phyloP scores from a whole-genome alignment of 1,140 invertebrate genomes.

The Saxidomus purpurata region DNA sequence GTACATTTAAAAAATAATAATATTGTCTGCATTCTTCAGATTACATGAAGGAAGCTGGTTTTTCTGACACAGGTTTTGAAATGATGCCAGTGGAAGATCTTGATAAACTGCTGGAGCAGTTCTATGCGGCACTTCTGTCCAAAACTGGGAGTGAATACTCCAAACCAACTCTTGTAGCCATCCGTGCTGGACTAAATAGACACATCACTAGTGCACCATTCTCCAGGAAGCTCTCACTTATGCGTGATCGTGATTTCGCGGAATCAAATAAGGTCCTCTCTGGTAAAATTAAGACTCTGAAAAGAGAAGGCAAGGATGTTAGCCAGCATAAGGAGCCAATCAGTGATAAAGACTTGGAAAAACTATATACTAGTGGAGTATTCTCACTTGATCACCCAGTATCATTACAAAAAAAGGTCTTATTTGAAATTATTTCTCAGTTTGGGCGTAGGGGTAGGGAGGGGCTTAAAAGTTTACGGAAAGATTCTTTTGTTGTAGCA shows the following conservation, averaged over 20 bases:
- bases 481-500: slow-evolving; percentile 35
- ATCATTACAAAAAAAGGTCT: slow-evolving; percentile 20
- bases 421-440: slow-evolving; percentile 24
- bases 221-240: background rate
- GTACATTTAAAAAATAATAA: no score
- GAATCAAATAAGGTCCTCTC: background rate
- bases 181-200: slow-evolving; percentile 1
- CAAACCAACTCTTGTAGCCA: background rate
- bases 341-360: slow-evolving; percentile 26
- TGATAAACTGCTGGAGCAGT: slow-evolving; percentile 12
- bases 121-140: background rate
- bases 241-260: slow-evolving; percentile 15
- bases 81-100: slow-evolving; percentile 25
- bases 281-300: slow-evolving; percentile 29
- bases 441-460: slow-evolving; percentile 28
- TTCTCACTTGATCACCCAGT: slow-evolving; percentile 14
- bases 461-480: background rate
- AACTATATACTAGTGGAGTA: slow-evolving; percentile 44
- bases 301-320: slow-evolving; percentile 30
- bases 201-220: background rate
- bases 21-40: background rate
- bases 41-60: slow-evolving; percentile 16
- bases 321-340: slow-evolving; percentile 32
- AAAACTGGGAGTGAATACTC: slow-evolving; percentile 9
- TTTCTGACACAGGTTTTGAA: slow-evolving; percentile 10